Percentiles rank a stretch among this genome's conserved stretches.
phyloP scores from a whole-genome alignment of 2,797 vertebrate genomes.

The Periophthalmus magnuspinnatus region DNA sequence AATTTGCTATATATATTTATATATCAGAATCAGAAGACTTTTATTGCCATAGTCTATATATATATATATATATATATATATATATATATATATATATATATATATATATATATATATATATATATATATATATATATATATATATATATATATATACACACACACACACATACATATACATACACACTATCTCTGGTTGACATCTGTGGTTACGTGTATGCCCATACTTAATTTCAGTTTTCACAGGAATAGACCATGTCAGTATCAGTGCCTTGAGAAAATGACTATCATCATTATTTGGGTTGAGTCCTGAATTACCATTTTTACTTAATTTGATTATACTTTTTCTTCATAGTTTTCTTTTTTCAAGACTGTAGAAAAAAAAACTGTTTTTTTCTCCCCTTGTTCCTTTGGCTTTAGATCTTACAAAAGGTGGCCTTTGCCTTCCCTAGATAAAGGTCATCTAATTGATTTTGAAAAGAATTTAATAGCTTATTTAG shows the following conservation, averaged over 20 bases:
- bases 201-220: too few species aligned
- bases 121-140: too few species aligned
- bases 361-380: constrained; percentile 6
- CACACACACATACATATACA: too few species aligned
- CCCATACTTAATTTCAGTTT: neutral
- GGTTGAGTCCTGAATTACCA: neutral
- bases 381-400: neutral
- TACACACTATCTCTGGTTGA: too few species aligned
- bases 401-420: constrained; percentile 1
- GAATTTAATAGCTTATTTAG: neutral
- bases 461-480: constrained; percentile 1
- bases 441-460: neutral
- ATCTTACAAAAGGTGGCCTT: constrained; percentile 1
- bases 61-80: too few species aligned
- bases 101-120: too few species aligned
- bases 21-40: too few species aligned
- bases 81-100: too few species aligned
- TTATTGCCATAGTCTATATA: too few species aligned
- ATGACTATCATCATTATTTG: constrained; percentile 1
- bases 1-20: too few species aligned
- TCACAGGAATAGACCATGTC: neutral
- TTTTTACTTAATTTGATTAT: neutral
- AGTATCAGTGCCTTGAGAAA: too few species aligned
- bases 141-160: too few species aligned
- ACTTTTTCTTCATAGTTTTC: neutral